Percentiles rank a stretch among this genome's conserved stretches.
phyloP scores from a whole-genome alignment of 2,113 vertebrate species.

The Lophotis ruficrista region DNA sequence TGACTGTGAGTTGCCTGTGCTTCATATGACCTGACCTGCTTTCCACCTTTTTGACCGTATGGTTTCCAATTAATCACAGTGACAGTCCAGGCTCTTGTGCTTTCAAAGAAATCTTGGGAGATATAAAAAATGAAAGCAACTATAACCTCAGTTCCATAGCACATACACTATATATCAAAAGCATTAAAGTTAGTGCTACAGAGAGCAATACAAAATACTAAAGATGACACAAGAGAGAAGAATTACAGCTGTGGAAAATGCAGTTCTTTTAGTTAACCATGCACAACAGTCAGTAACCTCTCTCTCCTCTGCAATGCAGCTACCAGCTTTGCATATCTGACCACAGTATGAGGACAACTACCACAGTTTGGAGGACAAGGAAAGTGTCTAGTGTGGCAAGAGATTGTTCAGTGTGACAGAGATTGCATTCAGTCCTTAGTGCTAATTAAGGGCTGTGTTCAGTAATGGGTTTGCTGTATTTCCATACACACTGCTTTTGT shows the following conservation, averaged over 20 bases:
- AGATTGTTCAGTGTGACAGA: too few species aligned
- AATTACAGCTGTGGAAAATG: background rate
- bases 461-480: background rate
- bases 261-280: background rate
- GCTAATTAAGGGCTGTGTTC: background rate
- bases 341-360: background rate
- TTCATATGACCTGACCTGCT: background rate
- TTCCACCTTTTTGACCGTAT: background rate
- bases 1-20: background rate
- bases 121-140: background rate
- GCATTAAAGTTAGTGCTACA: background rate
- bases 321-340: background rate
- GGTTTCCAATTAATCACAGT: background rate
- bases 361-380: background rate
- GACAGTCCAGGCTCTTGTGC: background rate
- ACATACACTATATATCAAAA: background rate
- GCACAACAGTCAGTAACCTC: background rate
- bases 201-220: background rate
- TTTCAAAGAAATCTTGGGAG: background rate
- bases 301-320: background rate
- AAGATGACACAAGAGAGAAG: background rate
- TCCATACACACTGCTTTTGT: background rate
- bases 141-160: background rate
- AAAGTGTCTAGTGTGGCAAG: accelerated
- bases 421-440: background rate